phyloP scores from a whole-genome alignment of 2,113 vertebrate genomes.

The Hippopotamus amphibius region DNA sequence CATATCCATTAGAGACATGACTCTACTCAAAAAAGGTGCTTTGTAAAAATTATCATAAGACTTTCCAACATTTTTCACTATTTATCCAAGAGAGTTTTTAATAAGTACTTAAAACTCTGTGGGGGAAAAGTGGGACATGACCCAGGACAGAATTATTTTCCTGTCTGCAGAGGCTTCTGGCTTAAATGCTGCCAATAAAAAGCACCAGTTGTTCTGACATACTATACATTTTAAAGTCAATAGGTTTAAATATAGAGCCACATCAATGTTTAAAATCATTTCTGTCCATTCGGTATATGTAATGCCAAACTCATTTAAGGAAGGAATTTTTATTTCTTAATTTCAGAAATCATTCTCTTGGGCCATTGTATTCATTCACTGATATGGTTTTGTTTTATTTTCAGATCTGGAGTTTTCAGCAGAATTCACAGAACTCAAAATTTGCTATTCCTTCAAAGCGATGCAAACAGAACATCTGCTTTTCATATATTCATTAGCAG shows the following conservation, averaged over 20 bases:
- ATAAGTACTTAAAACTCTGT: slow-evolving; percentile 27
- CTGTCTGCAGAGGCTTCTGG: slow-evolving; percentile 21
- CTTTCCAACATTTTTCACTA: neutral
- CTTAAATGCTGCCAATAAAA: neutral
- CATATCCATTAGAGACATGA: slow-evolving; percentile 5
- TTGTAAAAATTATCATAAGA: slow-evolving; percentile 17
- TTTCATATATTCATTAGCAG: neutral
- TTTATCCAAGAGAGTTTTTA: slow-evolving; percentile 33
- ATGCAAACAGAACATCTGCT: neutral
- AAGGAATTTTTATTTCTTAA: neutral
- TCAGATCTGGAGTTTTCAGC: neutral
- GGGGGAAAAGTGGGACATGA: neutral
- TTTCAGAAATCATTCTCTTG: slow-evolving; percentile 1
- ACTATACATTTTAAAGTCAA: slow-evolving; percentile 66
- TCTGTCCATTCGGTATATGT: neutral
- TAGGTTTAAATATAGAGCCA: slow-evolving; percentile 53
- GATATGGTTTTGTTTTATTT: neutral
- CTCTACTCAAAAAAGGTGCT: slow-evolving; percentile 20
- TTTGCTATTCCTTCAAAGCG: neutral
- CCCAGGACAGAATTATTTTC: slow-evolving; percentile 52
- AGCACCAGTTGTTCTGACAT: slow-evolving; percentile 48
- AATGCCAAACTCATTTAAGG: neutral
- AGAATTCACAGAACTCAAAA: neutral
- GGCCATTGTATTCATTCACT: neutral
- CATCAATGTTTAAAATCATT: slow-evolving; percentile 40